Evolutionary conservation across 2,888 invertebrate species (phyloP).

Genomic region (Trypoxylon attenuatum): DNA sequence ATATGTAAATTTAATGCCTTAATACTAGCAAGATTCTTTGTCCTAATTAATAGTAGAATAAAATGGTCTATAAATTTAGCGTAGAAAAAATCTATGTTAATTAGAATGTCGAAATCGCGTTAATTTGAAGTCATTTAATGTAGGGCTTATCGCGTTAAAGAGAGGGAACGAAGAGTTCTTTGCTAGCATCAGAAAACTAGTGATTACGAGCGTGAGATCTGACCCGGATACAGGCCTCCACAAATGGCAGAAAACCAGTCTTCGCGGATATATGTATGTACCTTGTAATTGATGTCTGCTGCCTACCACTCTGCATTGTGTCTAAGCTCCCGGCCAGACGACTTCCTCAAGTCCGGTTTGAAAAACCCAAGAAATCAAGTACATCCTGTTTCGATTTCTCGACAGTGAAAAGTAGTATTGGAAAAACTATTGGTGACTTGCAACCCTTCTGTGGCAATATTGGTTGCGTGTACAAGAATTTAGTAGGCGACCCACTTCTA

Average conservation of each 20-base stretch:
- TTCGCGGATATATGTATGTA: constrained; percentile 15
- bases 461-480: no score
- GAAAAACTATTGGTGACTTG: no score
- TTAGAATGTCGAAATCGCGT: background rate
- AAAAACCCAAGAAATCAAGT: no score
- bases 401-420: no score
- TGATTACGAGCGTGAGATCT: constrained; percentile 12
- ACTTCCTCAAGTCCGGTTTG: constrained; percentile 7
- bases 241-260: constrained; percentile 21
- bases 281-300: constrained; percentile 31
- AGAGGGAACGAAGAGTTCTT: constrained; percentile 4
- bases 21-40: no score
- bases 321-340: constrained; percentile 29
- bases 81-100: no score
- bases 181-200: constrained; percentile 1
- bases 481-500: no score
- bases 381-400: no score
- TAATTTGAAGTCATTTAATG: background rate
- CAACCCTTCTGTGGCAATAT: no score
- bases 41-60: no score
- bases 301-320: constrained; percentile 16
- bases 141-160: background rate
- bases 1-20: no score
- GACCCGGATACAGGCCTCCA: constrained; percentile 28
- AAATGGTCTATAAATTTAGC: no score